Conservation (phyloP, 2,113 vertebrate genomes). For the Anarhynchus alexandrinus region DNA sequence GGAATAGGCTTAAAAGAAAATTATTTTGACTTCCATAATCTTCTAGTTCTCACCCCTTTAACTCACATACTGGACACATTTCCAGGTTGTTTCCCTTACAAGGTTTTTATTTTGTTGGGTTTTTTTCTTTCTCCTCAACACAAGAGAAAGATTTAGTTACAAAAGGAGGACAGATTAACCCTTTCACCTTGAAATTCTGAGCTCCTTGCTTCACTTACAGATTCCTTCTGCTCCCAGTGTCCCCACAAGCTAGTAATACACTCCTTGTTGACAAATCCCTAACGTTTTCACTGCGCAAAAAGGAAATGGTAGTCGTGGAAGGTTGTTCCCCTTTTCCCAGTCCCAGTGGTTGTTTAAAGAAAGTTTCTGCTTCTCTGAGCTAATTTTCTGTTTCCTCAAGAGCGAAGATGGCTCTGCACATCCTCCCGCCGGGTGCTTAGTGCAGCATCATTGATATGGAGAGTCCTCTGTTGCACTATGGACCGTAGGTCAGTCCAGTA, state of each 20-base stretch:
- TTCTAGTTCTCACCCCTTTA: not conserved
- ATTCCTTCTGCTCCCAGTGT: not conserved
- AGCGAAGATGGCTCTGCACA: not conserved
- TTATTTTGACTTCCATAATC: not conserved
- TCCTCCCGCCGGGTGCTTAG: not conserved
- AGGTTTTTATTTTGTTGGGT: not conserved
- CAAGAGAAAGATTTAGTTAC: not conserved
- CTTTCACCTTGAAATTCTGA: not conserved
- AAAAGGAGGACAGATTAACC: not conserved
- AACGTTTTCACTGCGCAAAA: not conserved
- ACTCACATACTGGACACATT: not conserved
- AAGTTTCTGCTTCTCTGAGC: not conserved
- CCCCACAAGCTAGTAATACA: not conserved
- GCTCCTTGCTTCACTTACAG: not conserved
- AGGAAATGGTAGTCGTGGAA: not conserved
- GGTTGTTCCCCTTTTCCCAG: not conserved
- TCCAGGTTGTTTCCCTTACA: not conserved
- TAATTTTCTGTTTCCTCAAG: not conserved
- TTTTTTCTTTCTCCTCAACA: not conserved
- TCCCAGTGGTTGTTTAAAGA: not conserved
- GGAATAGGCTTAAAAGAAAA: not conserved
- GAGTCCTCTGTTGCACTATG: not conserved
- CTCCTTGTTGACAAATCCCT: not conserved
- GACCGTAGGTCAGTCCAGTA: not conserved
- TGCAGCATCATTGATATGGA: not conserved